phyloP scores from a whole-genome alignment of 2,888 invertebrate genomes.

The Coleophora flavipennella region DNA sequence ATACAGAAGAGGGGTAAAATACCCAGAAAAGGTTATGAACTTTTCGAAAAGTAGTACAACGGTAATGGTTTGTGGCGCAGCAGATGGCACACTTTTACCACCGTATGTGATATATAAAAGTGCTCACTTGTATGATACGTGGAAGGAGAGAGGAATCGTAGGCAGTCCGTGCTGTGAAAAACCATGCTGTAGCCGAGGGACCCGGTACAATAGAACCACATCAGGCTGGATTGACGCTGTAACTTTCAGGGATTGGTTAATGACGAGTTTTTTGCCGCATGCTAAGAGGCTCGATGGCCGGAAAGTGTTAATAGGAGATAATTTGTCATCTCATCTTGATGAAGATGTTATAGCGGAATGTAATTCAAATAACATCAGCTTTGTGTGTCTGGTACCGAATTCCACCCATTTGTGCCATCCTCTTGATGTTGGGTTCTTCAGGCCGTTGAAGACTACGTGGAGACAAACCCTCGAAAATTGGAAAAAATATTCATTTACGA shows the following conservation, averaged over 20 bases:
- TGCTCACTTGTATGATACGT: too few species aligned
- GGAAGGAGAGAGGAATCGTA: too few species aligned
- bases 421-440: slow-evolving; percentile 9
- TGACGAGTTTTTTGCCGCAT: slow-evolving; percentile 6
- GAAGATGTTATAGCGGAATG: slow-evolving; percentile 9
- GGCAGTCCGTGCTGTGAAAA: slow-evolving; percentile 1
- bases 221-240: slow-evolving; percentile 10
- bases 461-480: slow-evolving; percentile 8
- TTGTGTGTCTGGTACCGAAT: slow-evolving; percentile 14
- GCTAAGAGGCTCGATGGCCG: slow-evolving; percentile 5
- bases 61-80: too few species aligned
- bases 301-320: slow-evolving; percentile 14
- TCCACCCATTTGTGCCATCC: slow-evolving; percentile 13
- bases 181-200: neutral
- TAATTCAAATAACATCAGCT: slow-evolving; percentile 9
- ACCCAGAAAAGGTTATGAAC: too few species aligned
- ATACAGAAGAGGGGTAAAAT: too few species aligned
- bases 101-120: too few species aligned
- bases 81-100: too few species aligned
- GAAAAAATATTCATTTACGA: slow-evolving; percentile 8
- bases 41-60: too few species aligned
- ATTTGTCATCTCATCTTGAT: slow-evolving; percentile 15
- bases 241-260: slow-evolving; percentile 12
- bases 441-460: slow-evolving; percentile 8
- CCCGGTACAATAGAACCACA: slow-evolving; percentile 7